Evolutionary conservation across 2,113 vertebrate species (phyloP).

Genomic region (Procavia capensis): DNA sequence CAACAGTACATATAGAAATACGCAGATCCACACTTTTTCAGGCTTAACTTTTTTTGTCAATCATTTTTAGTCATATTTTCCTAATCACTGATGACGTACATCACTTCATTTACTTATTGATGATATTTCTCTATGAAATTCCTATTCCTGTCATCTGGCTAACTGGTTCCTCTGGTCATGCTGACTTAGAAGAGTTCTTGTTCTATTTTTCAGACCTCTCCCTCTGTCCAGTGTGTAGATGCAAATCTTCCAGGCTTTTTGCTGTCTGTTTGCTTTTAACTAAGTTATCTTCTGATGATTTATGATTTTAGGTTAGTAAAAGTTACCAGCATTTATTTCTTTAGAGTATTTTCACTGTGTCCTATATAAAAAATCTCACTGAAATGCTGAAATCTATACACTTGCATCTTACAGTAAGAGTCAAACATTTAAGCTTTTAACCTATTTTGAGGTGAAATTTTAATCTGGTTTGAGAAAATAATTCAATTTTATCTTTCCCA

Average conservation of each 20-base stretch:
- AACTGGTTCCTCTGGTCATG: background rate
- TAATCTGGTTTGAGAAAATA: background rate
- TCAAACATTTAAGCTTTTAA: slow-evolving; percentile 3
- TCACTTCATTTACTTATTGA: background rate
- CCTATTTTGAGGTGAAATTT: background rate
- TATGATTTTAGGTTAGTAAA: background rate
- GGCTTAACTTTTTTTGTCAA: background rate
- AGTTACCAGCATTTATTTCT: background rate
- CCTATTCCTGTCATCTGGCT: background rate
- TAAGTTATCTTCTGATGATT: background rate
- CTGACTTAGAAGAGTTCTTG: background rate
- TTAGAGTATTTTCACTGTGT: no score
- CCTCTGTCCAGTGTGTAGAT: no score
- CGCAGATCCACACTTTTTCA: background rate
- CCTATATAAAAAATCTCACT: background rate
- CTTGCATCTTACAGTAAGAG: background rate
- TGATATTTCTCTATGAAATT: background rate
- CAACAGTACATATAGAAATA: background rate
- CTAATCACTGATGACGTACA: background rate
- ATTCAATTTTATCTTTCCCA: background rate
- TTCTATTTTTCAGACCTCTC: no score
- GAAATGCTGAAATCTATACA: slow-evolving; percentile 26
- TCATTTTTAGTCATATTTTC: background rate
- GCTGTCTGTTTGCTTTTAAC: background rate
- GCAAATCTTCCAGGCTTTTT: background rate